Evolutionary conservation across 2,888 invertebrate species (phyloP).

Genomic region (Hydriomena furcata): DNA sequence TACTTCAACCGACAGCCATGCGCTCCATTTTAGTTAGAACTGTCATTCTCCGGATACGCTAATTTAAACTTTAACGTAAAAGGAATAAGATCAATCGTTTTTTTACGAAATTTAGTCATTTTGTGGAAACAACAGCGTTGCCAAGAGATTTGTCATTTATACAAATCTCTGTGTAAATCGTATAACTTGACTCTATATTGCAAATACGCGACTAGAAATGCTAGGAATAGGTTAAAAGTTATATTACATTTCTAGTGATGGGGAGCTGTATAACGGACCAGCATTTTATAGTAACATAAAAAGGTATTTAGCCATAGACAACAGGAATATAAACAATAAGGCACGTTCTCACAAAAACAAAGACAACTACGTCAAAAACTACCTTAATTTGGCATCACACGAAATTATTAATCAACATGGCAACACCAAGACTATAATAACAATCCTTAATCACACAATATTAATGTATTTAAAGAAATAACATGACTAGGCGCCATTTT

Average conservation of each 20-base stretch:
- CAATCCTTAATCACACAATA: background rate
- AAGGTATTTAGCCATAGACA: no score
- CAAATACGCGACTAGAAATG: slow-evolving; percentile 56
- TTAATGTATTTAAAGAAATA: background rate
- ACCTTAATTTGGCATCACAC: slow-evolving; percentile 66
- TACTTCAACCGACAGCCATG: no score
- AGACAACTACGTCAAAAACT: slow-evolving; percentile 52
- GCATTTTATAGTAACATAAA: no score
- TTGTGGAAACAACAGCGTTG: no score
- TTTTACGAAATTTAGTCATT: no score
- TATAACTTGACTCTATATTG: slow-evolving; percentile 41
- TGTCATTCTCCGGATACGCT: no score
- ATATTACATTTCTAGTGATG: background rate
- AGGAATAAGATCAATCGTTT: no score
- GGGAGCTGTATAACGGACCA: no score
- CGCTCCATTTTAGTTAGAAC: no score
- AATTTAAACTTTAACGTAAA: no score
- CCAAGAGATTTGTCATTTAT: no score
- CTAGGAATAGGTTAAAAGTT: background rate
- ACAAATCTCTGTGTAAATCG: no score
- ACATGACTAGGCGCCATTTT: slow-evolving; percentile 2
- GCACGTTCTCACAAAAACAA: slow-evolving; percentile 54
- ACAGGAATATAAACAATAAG: slow-evolving; percentile 42
- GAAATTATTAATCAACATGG: slow-evolving; percentile 57
- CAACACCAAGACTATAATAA: slow-evolving; percentile 49